Conservation (phyloP, 1,140 invertebrate species). For the Drosophila sproati region DNA sequence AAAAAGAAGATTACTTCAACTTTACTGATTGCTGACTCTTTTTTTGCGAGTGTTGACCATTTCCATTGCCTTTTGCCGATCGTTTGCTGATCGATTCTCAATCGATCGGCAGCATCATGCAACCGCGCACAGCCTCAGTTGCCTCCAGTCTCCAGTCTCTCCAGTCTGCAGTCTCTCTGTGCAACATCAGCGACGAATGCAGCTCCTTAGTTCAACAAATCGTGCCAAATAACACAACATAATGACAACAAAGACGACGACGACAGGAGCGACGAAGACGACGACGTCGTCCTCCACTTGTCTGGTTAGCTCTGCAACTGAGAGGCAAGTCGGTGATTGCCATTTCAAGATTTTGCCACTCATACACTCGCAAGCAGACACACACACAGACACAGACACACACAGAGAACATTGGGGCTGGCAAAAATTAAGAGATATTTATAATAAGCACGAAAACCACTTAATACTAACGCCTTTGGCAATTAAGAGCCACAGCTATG, state of each 20-base stretch:
- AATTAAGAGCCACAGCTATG: slow-evolving; percentile 80
- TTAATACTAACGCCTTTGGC: slow-evolving; percentile 84
- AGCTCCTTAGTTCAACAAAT: slow-evolving; percentile 79
- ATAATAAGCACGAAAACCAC: slow-evolving; percentile 84
- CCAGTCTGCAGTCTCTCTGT: slow-evolving; percentile 13
- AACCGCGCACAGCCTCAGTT: slow-evolving; percentile 75
- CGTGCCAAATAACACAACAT: slow-evolving; percentile 84
- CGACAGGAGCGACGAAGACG: slow-evolving; percentile 45
- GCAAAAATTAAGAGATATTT: slow-evolving; percentile 84
- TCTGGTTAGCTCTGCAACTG: slow-evolving; percentile 21
- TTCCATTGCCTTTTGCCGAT: slow-evolving; percentile 54
- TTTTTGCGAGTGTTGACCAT: slow-evolving; percentile 4
- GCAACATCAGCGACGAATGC: slow-evolving; percentile 4
- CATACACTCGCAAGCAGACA: slow-evolving; percentile 22
- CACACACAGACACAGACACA: slow-evolving; percentile 25
- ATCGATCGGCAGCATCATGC: slow-evolving; percentile 83
- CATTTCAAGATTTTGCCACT: slow-evolving; percentile 76
- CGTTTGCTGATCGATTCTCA: slow-evolving; percentile 79
- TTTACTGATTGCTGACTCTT: no score
- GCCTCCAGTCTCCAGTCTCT: slow-evolving; percentile 7
- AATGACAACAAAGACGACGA: slow-evolving; percentile 81
- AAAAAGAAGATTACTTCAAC: no score
- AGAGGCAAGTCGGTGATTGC: slow-evolving; percentile 70
- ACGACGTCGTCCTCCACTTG: slow-evolving; percentile 62
- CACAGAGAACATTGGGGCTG: slow-evolving; percentile 35